Base-by-base conservation (phyloP, 2,113 vertebrate species). In the Phylloscopus trochilus region DNA sequence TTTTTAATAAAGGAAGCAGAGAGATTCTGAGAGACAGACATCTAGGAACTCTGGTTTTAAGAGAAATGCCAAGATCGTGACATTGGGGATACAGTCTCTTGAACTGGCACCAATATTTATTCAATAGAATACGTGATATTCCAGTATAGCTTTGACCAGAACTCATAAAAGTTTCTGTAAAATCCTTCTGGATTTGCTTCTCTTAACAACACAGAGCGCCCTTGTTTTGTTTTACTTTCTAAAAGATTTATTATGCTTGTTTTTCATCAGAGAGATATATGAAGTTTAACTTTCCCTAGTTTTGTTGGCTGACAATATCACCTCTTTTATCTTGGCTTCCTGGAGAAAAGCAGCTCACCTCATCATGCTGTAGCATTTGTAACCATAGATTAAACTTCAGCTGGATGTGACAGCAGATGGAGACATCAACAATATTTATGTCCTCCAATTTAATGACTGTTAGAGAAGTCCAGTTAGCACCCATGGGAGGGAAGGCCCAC, bases 211-310 rank as follows among this genome's bases (percentile, higher is more conserved):
- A 91, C 68, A 92, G 87, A 63, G 82, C 0, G 1, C 30, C 75
- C 41, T 94, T 94, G 91, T 95, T 96, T 96, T 96, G 84, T 95
- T 97, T 94, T 88, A 89, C 91, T 93, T 91, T 88, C 92, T 93
- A 9, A 93, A 96, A 94, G 81, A 95, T 90, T 95, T 92, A 92
- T 77, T 85, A 43, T 88, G 82, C 87, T 95, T 95, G 75, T 66
- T 96, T 95, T 95, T 91, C 87, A 90, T 92, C 93, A 90, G 84
- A 91, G 89, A 91, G 91, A 94, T 90, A 91, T 19, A 56, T 66
- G 93, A 92, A 97, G 67, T 89, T 95, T 79, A 89, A 92, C 89
- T 92, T 95, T 88, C 89, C 89, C 75, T 88, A 87, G 92, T 83
- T 96, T 95, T 92, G 77, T 91, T 95, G 96, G 94, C 92, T 94